Conservation (phyloP, 2,113 vertebrate genomes). For the Pachyramphus minor region DNA sequence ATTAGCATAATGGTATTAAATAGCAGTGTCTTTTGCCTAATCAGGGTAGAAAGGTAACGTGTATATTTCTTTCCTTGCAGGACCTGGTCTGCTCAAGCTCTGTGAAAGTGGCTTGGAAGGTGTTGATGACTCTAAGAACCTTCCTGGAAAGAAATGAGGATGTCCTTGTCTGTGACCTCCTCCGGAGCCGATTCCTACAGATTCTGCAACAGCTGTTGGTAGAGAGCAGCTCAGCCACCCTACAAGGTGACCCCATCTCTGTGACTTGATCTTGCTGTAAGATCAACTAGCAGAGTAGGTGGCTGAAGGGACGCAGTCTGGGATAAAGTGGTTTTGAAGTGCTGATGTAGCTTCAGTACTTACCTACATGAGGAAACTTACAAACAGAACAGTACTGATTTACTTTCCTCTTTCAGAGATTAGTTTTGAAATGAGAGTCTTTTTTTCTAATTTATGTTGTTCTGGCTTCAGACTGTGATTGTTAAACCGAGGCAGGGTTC, state of each 20-base stretch:
- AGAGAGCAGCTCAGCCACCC: constrained; percentile 57
- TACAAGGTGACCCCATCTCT: constrained; percentile 59
- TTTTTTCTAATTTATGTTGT: neutral
- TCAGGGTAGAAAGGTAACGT: neutral
- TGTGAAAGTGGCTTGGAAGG: constrained; percentile 72
- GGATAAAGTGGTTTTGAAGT: neutral
- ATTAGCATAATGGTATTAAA: neutral
- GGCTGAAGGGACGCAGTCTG: neutral
- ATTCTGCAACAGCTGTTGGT: constrained; percentile 80
- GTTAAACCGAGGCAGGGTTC: neutral
- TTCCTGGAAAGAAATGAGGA: constrained; percentile 72
- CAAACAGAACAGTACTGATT: neutral
- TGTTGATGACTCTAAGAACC: constrained; percentile 71
- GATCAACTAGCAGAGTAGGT: neutral
- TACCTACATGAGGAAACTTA: neutral
- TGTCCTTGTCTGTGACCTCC: constrained; percentile 70
- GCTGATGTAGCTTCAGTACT: neutral
- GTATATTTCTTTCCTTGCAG: constrained; percentile 62
- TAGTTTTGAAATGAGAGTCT: neutral
- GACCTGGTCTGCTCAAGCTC: constrained; percentile 80
- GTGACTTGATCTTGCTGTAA: neutral
- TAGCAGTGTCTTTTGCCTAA: neutral
- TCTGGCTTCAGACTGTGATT: neutral
- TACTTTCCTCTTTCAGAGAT: neutral
- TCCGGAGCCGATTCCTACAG: constrained; percentile 81